Evolutionary conservation across 2,113 vertebrate genomes (phyloP).

Genomic region (Brachyistius frenatus): DNA sequence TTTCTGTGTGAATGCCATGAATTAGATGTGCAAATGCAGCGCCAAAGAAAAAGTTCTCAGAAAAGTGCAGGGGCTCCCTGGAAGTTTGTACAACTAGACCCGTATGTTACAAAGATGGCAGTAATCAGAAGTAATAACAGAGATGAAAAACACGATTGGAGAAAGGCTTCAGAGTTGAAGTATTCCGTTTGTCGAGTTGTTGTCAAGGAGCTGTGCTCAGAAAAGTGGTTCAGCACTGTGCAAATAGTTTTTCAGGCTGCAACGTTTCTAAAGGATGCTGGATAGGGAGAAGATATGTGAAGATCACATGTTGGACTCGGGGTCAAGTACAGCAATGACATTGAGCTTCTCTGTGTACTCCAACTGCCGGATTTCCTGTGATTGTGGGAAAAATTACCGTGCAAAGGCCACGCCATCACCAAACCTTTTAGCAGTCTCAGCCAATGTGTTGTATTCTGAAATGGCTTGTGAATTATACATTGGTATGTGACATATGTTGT

Average conservation of each 20-base stretch:
- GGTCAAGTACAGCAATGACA: constrained; percentile 58
- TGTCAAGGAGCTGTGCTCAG: background rate
- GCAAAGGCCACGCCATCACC: constrained; percentile 43
- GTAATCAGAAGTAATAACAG: constrained; percentile 2
- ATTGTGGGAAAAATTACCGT: constrained; percentile 62
- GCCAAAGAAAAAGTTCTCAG: background rate
- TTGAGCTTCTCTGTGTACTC: constrained; percentile 31
- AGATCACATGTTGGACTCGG: constrained; percentile 5
- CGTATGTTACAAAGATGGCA: background rate
- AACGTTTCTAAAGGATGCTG: constrained; percentile 13
- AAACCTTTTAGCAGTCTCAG: constrained; percentile 21
- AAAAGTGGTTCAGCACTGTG: background rate
- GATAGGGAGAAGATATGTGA: background rate
- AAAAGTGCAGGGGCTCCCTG: background rate
- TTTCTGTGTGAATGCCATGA: background rate
- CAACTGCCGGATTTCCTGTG: constrained; percentile 60
- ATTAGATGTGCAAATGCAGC: constrained; percentile 20
- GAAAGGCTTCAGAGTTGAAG: constrained; percentile 16
- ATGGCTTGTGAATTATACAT: constrained; percentile 46
- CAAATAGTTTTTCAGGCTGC: background rate
- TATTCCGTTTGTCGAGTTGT: constrained; percentile 17
- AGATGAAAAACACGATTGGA: constrained; percentile 8
- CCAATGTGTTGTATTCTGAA: constrained; percentile 41
- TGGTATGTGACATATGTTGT: constrained; percentile 18
- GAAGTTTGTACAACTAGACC: background rate